Percentiles rank a stretch among this genome's conserved stretches.
Conservation (phyloP, 2,888 invertebrate genomes). For the Tupiocoris notatus region DNA sequence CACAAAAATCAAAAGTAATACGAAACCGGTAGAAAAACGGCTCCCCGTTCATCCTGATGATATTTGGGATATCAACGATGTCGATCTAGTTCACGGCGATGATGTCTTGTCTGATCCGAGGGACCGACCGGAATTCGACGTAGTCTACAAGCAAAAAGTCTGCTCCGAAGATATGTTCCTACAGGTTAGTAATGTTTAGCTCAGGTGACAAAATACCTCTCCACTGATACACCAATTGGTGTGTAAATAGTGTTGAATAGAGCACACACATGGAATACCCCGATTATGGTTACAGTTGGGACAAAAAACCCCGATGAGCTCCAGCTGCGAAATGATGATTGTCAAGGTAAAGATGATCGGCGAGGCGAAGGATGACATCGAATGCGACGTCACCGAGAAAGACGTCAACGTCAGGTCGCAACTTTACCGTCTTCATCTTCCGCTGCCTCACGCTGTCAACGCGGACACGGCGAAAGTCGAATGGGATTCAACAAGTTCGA, state of each 20-base stretch:
- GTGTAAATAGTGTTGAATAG: too few relatives aligned
- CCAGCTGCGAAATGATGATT: slow-evolving; percentile 87
- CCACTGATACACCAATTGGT: too few relatives aligned
- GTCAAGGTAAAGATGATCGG: slow-evolving; percentile 72
- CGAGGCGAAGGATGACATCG: slow-evolving; percentile 72
- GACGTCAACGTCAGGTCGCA: slow-evolving; percentile 65
- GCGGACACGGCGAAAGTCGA: slow-evolving; percentile 77
- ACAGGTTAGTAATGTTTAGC: too few relatives aligned
- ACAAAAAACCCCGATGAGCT: slow-evolving; percentile 71
- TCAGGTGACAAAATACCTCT: too few relatives aligned
- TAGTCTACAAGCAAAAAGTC: slow-evolving; percentile 81
- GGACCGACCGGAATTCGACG: slow-evolving; percentile 70
- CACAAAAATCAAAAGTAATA: slow-evolving; percentile 46
- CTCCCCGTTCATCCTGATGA: slow-evolving; percentile 52
- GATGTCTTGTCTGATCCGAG: slow-evolving; percentile 62
- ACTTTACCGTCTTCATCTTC: slow-evolving; percentile 68
- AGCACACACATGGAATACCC: too few relatives aligned
- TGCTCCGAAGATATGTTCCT: slow-evolving; percentile 82
- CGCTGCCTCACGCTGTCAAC: slow-evolving; percentile 78
- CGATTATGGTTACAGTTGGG: slow-evolving; percentile 65
- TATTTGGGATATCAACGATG: slow-evolving; percentile 53
- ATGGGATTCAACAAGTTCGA: slow-evolving; percentile 68
- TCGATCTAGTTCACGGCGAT: slow-evolving; percentile 47
- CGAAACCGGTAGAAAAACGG: slow-evolving; percentile 47
- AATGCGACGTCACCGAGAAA: slow-evolving; percentile 65